Conservation (phyloP, 2,797 vertebrate species). For the Sebastes diaconus region DNA sequence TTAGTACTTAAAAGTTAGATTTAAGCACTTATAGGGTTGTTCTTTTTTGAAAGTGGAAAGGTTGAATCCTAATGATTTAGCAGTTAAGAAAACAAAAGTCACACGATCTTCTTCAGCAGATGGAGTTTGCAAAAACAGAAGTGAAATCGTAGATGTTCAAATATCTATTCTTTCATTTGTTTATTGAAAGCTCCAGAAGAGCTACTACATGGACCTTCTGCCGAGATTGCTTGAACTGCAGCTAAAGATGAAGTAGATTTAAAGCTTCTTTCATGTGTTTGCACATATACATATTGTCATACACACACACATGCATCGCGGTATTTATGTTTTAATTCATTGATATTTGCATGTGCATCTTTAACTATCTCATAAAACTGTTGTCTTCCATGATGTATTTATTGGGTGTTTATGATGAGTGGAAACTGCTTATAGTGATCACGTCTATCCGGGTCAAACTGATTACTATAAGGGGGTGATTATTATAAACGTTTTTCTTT, state of each 20-base stretch:
- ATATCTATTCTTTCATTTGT: background rate
- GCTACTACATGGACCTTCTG: background rate
- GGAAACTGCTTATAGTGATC: too few species aligned
- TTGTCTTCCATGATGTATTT: background rate
- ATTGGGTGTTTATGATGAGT: background rate
- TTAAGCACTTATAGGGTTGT: background rate
- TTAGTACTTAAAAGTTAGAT: background rate
- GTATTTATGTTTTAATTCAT: background rate
- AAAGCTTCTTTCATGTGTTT: background rate
- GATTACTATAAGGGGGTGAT: too few species aligned
- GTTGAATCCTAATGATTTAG: background rate
- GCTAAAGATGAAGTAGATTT: background rate
- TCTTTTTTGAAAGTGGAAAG: background rate
- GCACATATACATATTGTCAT: background rate
- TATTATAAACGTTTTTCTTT: too few species aligned
- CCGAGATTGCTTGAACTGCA: background rate
- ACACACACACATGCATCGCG: background rate
- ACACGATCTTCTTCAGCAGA: background rate
- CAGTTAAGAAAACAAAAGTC: background rate
- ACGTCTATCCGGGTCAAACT: too few species aligned
- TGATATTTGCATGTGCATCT: background rate
- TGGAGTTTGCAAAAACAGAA: background rate
- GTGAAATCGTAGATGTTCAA: background rate
- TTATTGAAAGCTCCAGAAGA: background rate
- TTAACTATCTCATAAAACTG: background rate